phyloP scores from a whole-genome alignment of 2,888 invertebrate genomes.

The Dasypolia templi region DNA sequence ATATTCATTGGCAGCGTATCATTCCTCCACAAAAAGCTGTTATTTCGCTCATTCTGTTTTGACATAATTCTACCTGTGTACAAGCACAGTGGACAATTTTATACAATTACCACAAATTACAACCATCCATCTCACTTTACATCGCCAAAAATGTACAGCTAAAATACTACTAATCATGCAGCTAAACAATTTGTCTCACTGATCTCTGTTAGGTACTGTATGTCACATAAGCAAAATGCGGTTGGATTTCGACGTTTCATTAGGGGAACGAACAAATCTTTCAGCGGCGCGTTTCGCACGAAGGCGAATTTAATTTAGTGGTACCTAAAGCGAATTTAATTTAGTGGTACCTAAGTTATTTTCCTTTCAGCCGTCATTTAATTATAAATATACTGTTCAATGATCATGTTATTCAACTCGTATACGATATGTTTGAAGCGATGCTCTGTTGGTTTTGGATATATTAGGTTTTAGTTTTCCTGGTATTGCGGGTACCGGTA shows the following conservation, averaged over 20 bases:
- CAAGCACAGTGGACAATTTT: conserved; percentile 5
- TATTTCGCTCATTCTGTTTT: too few species aligned
- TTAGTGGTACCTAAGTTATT: conserved; percentile 75
- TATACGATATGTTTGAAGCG: not conserved
- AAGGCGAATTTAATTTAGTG: conserved; percentile 75
- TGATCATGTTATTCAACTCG: conserved; percentile 11
- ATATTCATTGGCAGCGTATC: too few species aligned
- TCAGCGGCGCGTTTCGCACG: conserved; percentile 69
- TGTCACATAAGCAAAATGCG: conserved; percentile 59
- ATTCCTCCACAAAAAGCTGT: too few species aligned
- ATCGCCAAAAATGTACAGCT: conserved; percentile 17
- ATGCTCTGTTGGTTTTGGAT: conserved; percentile 28
- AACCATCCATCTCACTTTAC: conserved; percentile 30
- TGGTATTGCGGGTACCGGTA: not conserved
- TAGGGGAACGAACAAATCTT: conserved; percentile 80
- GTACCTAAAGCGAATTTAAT: conserved; percentile 76
- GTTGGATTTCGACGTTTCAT: conserved; percentile 79
- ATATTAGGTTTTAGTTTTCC: conserved; percentile 11
- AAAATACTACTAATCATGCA: conserved; percentile 33
- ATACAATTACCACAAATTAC: conserved; percentile 25
- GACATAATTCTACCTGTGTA: not conserved
- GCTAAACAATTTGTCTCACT: conserved; percentile 40
- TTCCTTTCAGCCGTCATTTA: conserved; percentile 44
- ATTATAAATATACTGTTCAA: conserved; percentile 26
- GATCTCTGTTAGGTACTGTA: conserved; percentile 54